phyloP scores from a whole-genome alignment of 2,113 vertebrate genomes.

The Eleginops maclovinus region DNA sequence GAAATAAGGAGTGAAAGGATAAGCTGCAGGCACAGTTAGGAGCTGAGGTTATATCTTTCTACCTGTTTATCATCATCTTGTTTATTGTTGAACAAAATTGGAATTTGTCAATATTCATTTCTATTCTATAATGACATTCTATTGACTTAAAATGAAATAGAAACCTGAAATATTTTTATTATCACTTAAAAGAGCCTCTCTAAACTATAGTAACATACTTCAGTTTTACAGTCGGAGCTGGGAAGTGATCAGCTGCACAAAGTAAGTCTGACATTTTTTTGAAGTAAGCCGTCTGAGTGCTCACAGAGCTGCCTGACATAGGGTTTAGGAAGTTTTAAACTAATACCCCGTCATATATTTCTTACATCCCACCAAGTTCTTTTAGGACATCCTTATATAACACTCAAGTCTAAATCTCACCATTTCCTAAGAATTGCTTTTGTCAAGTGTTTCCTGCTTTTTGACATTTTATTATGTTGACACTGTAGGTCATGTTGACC shows the following conservation, averaged over 20 bases:
- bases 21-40: constrained; percentile 20
- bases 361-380: constrained; percentile 37
- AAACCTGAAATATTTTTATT: not conserved
- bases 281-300: constrained; percentile 67
- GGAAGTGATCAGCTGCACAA: constrained; percentile 61
- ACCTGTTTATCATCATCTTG: not conserved
- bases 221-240: constrained; percentile 47
- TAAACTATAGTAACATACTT: constrained; percentile 31
- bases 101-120: not conserved
- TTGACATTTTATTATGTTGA: constrained; percentile 2
- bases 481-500: constrained; percentile 19
- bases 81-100: not conserved
- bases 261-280: constrained; percentile 71
- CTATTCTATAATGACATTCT: no score
- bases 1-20: constrained; percentile 34
- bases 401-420: not conserved
- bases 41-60: constrained; percentile 29
- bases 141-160: constrained; percentile 1
- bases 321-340: constrained; percentile 75
- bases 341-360: constrained; percentile 76
- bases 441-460: constrained; percentile 35
- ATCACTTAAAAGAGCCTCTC: constrained; percentile 25
- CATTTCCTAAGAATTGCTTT: not conserved
- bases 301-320: constrained; percentile 61
- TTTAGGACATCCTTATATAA: constrained; percentile 53